Evolutionary conservation across 2,888 invertebrate species (phyloP).

Genomic region (Adelphocoris suturalis): DNA sequence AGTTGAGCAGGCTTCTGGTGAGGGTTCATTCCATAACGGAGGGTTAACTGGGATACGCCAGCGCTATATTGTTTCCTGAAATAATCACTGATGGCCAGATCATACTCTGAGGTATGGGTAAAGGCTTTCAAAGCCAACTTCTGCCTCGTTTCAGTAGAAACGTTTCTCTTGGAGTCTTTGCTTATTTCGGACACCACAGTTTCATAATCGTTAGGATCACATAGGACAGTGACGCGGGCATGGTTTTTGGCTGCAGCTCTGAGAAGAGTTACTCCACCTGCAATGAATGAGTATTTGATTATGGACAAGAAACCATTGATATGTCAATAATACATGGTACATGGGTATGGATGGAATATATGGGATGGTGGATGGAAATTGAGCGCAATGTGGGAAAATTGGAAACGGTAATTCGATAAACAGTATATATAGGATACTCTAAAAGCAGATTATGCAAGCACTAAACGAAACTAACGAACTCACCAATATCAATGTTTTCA

Average conservation of each 20-base stretch:
- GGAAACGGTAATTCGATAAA: too few relatives aligned
- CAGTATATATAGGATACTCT: too few relatives aligned
- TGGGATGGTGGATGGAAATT: too few relatives aligned
- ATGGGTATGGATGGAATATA: too few relatives aligned
- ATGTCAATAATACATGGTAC: too few relatives aligned
- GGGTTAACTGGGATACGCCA: constrained; percentile 87
- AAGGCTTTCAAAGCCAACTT: constrained; percentile 94
- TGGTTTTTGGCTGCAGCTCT: constrained; percentile 99
- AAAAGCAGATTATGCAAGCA: neutral
- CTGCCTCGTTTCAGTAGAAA: constrained; percentile 86
- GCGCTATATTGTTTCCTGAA: constrained; percentile 93
- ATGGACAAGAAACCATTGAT: neutral
- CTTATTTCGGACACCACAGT: constrained; percentile 87
- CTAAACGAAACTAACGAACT: constrained; percentile 68
- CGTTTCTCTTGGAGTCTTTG: constrained; percentile 83
- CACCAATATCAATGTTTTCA: constrained; percentile 97
- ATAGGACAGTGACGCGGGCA: constrained; percentile 93
- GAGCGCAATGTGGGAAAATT: too few relatives aligned
- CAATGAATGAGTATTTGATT: neutral
- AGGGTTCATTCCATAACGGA: constrained; percentile 98
- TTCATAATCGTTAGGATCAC: constrained; percentile 93
- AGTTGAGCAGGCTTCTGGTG: constrained; percentile 98
- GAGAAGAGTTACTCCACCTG: constrained; percentile 92
- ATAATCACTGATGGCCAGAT: constrained; percentile 95
- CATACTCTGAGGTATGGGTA: constrained; percentile 96